phyloP scores from a whole-genome alignment of 2,888 invertebrate species.

The Lepidonotus clava region DNA sequence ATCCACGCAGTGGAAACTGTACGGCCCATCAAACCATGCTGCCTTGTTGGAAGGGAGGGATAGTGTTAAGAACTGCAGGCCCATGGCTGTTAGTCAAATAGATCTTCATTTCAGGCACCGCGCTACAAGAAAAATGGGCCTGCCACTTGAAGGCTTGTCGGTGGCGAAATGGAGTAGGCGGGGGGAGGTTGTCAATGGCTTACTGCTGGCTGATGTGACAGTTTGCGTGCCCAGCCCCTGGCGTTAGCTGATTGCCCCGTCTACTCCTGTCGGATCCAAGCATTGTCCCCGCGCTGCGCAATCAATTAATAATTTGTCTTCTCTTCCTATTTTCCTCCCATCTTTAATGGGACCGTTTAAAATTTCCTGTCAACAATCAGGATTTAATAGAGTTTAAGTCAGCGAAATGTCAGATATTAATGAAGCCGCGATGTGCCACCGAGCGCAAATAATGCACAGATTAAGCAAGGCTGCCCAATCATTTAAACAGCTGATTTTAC shows the following conservation, averaged over 20 bases:
- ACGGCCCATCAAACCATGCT: neutral
- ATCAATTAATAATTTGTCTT: constrained; percentile 53
- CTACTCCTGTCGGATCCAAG: constrained; percentile 15
- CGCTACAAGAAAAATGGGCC: neutral
- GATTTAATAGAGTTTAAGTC: constrained; percentile 51
- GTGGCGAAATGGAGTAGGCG: constrained; percentile 6
- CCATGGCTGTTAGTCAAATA: constrained; percentile 12
- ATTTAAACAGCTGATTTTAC: constrained; percentile 39
- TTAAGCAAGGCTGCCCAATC: constrained; percentile 52
- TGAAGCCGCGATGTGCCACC: constrained; percentile 4
- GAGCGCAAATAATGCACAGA: constrained; percentile 21
- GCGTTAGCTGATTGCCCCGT: constrained; percentile 38
- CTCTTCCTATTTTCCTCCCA: constrained; percentile 41
- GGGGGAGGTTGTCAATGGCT: neutral
- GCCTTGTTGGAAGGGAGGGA: neutral
- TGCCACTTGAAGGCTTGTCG: constrained; percentile 1
- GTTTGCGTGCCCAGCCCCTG: constrained; percentile 5
- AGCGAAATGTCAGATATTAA: constrained; percentile 52
- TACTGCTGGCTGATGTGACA: neutral
- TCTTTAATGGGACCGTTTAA: constrained; percentile 51
- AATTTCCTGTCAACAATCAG: constrained; percentile 53
- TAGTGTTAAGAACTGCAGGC: neutral
- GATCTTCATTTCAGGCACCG: neutral
- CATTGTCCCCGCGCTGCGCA: constrained; percentile 40
- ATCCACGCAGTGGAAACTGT: neutral